Evolutionary conservation across 2,797 vertebrate genomes (phyloP), one percentile per base, ranked within the genome.

Genomic region (Eidolon dupreanum): DNA sequence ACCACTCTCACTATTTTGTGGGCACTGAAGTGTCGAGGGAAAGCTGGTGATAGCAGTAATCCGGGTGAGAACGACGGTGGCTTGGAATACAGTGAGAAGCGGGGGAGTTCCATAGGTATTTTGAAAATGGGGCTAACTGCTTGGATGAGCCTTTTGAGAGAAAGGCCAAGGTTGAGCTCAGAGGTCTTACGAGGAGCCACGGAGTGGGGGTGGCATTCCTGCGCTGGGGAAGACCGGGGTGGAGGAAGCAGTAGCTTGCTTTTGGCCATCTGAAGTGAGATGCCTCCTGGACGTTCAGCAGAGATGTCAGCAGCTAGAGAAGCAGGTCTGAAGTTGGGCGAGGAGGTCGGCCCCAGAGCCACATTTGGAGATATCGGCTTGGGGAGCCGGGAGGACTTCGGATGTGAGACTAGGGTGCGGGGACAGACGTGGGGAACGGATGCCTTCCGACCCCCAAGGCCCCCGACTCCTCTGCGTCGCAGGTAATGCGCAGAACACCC

Each of bases 401-500:
- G 16, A 36, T 46, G 38, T 63, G 63, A 55, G 61, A 22, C 17
- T 17, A 31, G 49, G 51, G 41, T n/a, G 20, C 20, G 8, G 46
- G 78, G 51, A 31, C 24, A 41, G 68, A 22, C 43, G 33, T 4
- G 5, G 36, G 79, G 61, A 57, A 28, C 51, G 10, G 13, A 26
- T 61, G 1, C 22, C n/a, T 20, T 19, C 2, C 0, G 0, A 19
- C 57, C 24, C 2, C 55, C n/a, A 3, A 49, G 66, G 38, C 61
- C 38, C 38, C 61, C 1, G 6, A 16, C 63, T 59, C 0, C 89
- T 51, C 3, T 51, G 0, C 1, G 0, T 28, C 20, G 4, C 98
- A 99, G 99, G 99, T 63, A 99, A 99, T 0, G 99, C 99, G 0
- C 99, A 99, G 98, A 99, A 99, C 98, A 99, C 99, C 0, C 98